Conservation (phyloP, 2,888 invertebrate species). For the Pristionchus mayeri region DNA sequence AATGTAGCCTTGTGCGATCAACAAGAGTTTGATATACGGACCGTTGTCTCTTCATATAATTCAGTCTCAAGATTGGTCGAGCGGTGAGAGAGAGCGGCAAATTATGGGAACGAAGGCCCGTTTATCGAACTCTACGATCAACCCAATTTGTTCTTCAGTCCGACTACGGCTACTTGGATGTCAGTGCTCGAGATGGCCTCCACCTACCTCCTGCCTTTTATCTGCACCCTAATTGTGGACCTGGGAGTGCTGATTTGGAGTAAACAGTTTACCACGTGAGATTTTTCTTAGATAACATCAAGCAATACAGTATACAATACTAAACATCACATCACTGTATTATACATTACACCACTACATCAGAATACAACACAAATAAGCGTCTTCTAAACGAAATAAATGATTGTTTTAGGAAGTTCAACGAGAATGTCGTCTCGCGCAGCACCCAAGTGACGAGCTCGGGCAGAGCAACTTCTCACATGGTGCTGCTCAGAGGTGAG, state of each 20-base stretch:
- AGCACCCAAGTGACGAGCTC: background rate
- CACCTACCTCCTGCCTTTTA: conserved; percentile 68
- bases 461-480: background rate
- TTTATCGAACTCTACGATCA: background rate
- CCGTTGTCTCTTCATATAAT: too few relatives aligned
- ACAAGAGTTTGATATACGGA: too few relatives aligned
- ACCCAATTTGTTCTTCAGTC: too few relatives aligned
- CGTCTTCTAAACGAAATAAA: too few relatives aligned
- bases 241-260: conserved; percentile 64
- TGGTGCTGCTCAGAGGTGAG: conserved; percentile 12
- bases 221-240: conserved; percentile 66
- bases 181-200: conserved; percentile 65
- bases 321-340: too few relatives aligned
- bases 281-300: too few relatives aligned
- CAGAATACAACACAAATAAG: too few relatives aligned
- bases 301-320: too few relatives aligned
- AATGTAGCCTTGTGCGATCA: too few relatives aligned
- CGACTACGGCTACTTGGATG: conserved; percentile 53
- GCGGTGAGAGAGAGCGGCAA: too few relatives aligned
- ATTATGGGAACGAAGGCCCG: background rate
- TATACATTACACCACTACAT: too few relatives aligned
- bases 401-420: background rate
- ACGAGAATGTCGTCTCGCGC: background rate
- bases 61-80: too few relatives aligned
- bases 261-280: conserved; percentile 32